phyloP scores from a whole-genome alignment of 1,140 invertebrate genomes.

The Cecropterus lyciades region DNA sequence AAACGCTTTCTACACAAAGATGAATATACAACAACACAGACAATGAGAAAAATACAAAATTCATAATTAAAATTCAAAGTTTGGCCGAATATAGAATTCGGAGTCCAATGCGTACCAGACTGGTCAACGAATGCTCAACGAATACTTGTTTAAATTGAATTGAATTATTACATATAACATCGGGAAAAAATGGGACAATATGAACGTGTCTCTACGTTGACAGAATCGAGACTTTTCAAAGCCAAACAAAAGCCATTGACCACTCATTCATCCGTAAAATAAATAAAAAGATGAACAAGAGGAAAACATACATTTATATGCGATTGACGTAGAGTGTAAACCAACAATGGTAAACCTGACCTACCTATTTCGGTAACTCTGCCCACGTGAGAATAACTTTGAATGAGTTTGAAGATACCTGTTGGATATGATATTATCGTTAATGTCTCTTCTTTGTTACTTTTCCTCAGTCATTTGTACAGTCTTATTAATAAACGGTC shows the following conservation, averaged over 20 bases:
- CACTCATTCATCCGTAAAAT: constrained; percentile 12
- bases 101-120: too few relatives aligned
- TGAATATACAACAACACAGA: too few relatives aligned
- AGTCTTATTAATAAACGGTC: constrained; percentile 13
- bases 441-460: constrained; percentile 29
- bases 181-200: too few relatives aligned
- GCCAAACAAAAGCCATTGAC: not conserved
- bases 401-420: constrained; percentile 25
- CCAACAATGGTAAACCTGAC: constrained; percentile 22
- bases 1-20: too few relatives aligned
- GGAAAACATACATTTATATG: constrained; percentile 14
- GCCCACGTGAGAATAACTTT: constrained; percentile 28
- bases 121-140: too few relatives aligned
- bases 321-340: constrained; percentile 13
- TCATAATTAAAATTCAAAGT: too few relatives aligned
- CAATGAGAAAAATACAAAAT: too few relatives aligned
- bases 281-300: constrained; percentile 8
- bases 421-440: constrained; percentile 27
- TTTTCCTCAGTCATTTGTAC: constrained; percentile 5
- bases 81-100: too few relatives aligned
- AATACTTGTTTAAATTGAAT: too few relatives aligned
- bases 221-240: too few relatives aligned
- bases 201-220: too few relatives aligned
- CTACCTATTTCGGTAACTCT: constrained; percentile 29
- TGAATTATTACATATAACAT: too few relatives aligned